Base-by-base conservation (phyloP, 1,140 invertebrate species). In the Dreissena rostriformis region DNA sequence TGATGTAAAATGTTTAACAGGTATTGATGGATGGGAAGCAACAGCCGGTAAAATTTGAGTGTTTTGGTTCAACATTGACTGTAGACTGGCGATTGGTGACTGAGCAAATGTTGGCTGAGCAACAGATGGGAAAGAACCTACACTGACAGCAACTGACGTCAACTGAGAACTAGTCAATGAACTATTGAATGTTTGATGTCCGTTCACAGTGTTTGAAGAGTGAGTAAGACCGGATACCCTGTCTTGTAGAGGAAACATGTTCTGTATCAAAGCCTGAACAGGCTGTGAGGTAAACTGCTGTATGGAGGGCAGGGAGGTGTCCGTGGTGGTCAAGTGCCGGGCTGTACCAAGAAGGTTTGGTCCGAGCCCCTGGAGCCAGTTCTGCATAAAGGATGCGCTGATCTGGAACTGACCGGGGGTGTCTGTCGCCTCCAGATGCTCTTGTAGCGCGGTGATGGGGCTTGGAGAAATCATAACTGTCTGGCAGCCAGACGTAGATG, bases 371-470 rank as follows among this genome's bases (percentile, higher is more conserved):
- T 79, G 52, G 17, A 82, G 52, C 6, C 74, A 61, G 67, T 82
- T 82, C 28, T 82, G 80, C 57, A 82, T n/a, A 0, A 82, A 51
- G 12, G 80, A 63, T 4, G 71, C 71, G 75, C 80, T 82, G 24
- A 82, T 82, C 71, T 82, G 80, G 19, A 82, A 61, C 66, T 73
- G 68, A 17, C 80, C 80, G n/a, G 80, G 80, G 17, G 65, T 82
- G 29, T 82, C 70, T 15, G 70, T 19, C 17, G 74, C 80, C 53
- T 82, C 68, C 10, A 82, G 26, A 19, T 79, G 65, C 24, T 22
- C 75, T 29, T 82, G 80, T 15, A 74, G 22, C 19, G 14, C 12
- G 0, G 79, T 17, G 63, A 73, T 65, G 29, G 52, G 51, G n/a
- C 63, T 17, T 0, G 51, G 22, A 22, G 39, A 24, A 26, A 29